Base-by-base conservation (phyloP, 2,113 vertebrate species). In the Oncorhynchus masou region DNA sequence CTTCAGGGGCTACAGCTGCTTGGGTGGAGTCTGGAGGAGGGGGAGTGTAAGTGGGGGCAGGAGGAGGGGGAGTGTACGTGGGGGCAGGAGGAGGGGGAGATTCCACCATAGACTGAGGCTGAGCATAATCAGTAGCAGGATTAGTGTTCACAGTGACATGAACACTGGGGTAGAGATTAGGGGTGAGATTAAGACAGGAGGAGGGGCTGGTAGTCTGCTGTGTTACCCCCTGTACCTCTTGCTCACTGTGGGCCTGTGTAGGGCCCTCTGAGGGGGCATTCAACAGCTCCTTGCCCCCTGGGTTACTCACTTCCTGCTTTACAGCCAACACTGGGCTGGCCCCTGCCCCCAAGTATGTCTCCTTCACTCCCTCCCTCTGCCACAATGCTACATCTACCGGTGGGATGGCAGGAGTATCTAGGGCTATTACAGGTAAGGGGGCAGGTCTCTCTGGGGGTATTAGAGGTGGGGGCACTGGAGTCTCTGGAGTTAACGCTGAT, bases 141-240 rank as follows among this genome's bases (percentile, higher is more conserved):
- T 84, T 86, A 79, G 86, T 83, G 49, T 81, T 88, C 76, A 71
- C 85, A 69, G 83, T 84, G 25, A 89, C 80, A 22, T 85, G 86
- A 3, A 90, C 80, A 29, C 68, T 89, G 13, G 90, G 90, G 79
- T 88, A 87, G 22, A 92, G 90, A 81, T 88, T 92, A 71, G 87
- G 89, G 71, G 73, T 75, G 19, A 88, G 84, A 80, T 87, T 88
- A 71, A 74, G 29, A 71, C 83, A 87, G 22, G 90, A 87, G 66
- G 81, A 88, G 5, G 78, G 73, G 0, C 51, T 54, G 51, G 79
- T 78, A 1, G 74, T 83, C 69, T 76, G 75, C 31, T 71, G 76
- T 5, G 64, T 72, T 65, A 73, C 51, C 0, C 24, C 74, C 6
- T 54, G 75, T 77, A 67, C 22, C 12, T 79, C 60, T 3, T 84